phyloP scores from a whole-genome alignment of 2,888 invertebrate species.

The Apoderus coryli region DNA sequence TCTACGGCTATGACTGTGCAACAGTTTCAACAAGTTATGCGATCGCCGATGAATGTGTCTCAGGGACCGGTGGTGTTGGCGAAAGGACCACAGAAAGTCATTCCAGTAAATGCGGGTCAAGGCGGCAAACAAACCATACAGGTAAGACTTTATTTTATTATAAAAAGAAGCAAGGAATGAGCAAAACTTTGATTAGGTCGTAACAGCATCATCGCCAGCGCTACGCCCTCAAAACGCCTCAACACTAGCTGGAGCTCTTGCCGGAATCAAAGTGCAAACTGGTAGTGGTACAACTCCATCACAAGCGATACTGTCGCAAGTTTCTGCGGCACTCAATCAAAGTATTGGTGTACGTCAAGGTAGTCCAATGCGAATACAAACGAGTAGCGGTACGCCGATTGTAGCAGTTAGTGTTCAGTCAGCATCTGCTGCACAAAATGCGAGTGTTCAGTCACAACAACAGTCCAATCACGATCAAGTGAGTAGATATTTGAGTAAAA shows the following conservation, averaged over 20 bases:
- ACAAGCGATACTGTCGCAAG: slow-evolving; percentile 39
- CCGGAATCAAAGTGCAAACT: slow-evolving; percentile 37
- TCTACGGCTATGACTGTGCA: slow-evolving; percentile 55
- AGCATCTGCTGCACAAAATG: too few species aligned
- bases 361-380: slow-evolving; percentile 43
- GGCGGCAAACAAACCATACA: slow-evolving; percentile 46
- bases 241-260: slow-evolving; percentile 34
- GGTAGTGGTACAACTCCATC: slow-evolving; percentile 31
- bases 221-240: slow-evolving; percentile 34
- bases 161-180: neutral
- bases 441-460: too few species aligned
- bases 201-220: slow-evolving; percentile 40
- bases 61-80: slow-evolving; percentile 46
- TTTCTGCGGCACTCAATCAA: slow-evolving; percentile 39
- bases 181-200: slow-evolving; percentile 36
- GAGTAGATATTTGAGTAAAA: too few species aligned
- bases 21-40: slow-evolving; percentile 53
- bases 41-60: slow-evolving; percentile 35
- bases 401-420: slow-evolving; percentile 43
- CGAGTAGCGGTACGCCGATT: slow-evolving; percentile 34
- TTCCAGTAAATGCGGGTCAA: slow-evolving; percentile 44
- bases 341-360: slow-evolving; percentile 35
- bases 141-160: slow-evolving; percentile 26
- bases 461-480: too few species aligned
- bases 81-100: slow-evolving; percentile 47